phyloP scores from a whole-genome alignment of 2,113 vertebrate species.

The Physeter macrocephalus region DNA sequence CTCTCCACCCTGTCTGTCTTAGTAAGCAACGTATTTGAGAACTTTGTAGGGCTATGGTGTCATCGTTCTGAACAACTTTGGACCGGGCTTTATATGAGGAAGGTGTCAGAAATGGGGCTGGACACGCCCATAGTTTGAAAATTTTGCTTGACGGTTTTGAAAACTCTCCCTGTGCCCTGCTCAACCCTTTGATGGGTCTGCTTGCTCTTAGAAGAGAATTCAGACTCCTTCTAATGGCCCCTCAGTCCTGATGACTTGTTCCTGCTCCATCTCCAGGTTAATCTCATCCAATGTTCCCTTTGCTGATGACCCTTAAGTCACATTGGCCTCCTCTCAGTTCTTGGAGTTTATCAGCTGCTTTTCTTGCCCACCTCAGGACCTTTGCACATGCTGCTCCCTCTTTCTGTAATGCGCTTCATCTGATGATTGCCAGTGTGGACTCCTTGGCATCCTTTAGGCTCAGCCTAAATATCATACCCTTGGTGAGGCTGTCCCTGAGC shows the following conservation, averaged over 20 bases:
- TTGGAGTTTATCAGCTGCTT: not conserved
- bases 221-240: not conserved
- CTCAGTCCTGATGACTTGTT: not conserved
- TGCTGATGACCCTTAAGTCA: not conserved
- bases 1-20: not conserved
- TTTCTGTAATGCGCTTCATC: not conserved
- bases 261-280: not conserved
- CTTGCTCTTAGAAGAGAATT: not conserved
- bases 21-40: too few species aligned
- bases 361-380: not conserved
- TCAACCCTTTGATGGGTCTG: not conserved
- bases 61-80: not conserved
- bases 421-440: not conserved
- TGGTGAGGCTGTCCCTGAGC: not conserved
- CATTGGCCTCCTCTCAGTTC: not conserved
- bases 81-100: not conserved
- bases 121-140: not conserved
- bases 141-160: not conserved
- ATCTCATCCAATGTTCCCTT: not conserved
- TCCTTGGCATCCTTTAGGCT: not conserved
- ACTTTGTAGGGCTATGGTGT: not conserved
- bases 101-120: not conserved
- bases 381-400: not conserved
- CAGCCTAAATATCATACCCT: not conserved
- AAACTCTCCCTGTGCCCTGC: not conserved